Conservation (phyloP, 2,797 vertebrate genomes). For the Halcyon badia region DNA sequence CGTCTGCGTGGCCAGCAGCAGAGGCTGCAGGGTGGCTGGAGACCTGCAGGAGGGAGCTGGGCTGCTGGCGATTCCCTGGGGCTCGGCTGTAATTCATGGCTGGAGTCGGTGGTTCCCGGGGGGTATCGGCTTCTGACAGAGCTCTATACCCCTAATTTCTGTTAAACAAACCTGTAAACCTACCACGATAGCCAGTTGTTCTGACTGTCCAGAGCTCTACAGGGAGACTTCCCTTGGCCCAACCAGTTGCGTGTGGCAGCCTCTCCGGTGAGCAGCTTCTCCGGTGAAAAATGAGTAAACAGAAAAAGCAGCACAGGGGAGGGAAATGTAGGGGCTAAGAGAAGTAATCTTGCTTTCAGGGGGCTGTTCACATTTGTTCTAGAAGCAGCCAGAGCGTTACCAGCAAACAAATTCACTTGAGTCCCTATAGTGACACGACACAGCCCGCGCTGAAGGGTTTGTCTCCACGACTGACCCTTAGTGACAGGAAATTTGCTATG, state of each 20-base stretch:
- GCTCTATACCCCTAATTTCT: neutral
- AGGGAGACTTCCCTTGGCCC: neutral
- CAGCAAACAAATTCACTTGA: neutral
- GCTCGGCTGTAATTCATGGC: neutral
- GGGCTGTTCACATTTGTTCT: slow-evolving; percentile 52
- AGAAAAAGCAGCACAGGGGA: slow-evolving; percentile 43
- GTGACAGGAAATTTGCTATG: neutral
- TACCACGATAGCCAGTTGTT: fast-evolving
- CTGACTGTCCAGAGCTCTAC: neutral
- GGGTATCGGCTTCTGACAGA: neutral
- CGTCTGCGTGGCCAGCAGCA: neutral
- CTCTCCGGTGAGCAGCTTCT: slow-evolving; percentile 5
- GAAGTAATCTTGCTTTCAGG: slow-evolving; percentile 36
- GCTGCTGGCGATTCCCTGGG: fast-evolving
- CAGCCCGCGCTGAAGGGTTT: neutral
- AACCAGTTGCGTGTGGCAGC: neutral
- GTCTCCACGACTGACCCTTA: neutral
- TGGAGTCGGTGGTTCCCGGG: fast-evolving
- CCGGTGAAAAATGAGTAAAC: slow-evolving; percentile 19
- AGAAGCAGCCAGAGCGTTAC: slow-evolving; percentile 26
- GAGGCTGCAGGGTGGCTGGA: neutral
- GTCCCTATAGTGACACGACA: fast-evolving
- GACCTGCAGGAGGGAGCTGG: neutral
- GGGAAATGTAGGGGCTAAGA: slow-evolving; percentile 23
- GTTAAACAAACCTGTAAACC: too few relatives aligned